Percentiles rank a stretch among this genome's conserved stretches.
These are phyloP conservation scores for Apteryx mantelli DNA, from an alignment of 2,113 vertebrate species.

Conservation along the genomic window DNA sequence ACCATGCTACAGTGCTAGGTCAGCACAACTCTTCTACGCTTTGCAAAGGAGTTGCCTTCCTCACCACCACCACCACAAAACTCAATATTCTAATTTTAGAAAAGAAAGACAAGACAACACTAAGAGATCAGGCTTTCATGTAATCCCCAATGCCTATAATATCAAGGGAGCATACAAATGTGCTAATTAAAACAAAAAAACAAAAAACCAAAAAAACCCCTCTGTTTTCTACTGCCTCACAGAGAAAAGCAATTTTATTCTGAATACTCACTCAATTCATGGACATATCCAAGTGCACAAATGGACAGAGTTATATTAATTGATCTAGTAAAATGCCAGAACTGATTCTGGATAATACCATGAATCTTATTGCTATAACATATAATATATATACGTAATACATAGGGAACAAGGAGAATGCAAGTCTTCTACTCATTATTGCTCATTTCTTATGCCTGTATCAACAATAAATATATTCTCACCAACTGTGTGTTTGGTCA, in stretches of 20 bases:
- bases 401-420: not conserved
- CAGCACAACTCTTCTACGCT: not conserved
- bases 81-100: not conserved
- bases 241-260: slow-evolving; percentile 54
- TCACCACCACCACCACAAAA: not conserved
- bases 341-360: not conserved
- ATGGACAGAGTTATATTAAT: not conserved
- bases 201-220: slow-evolving; percentile 60
- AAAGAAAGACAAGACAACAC: not conserved
- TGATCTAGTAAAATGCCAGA: not conserved
- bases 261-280: slow-evolving; percentile 15
- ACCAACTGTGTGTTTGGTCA: not conserved
- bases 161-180: not conserved
- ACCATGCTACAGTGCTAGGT: not conserved
- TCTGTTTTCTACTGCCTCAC: slow-evolving; percentile 7
- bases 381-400: not conserved
- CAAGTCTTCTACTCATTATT: not conserved
- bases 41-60: not conserved
- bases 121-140: not conserved
- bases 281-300: slow-evolving; percentile 17
- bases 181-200: not conserved
- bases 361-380: not conserved
- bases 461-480: not conserved
- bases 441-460: not conserved
- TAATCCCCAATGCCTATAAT: not conserved